Base-by-base conservation (phyloP, 2,113 vertebrate species). In the Calidris pygmaea region DNA sequence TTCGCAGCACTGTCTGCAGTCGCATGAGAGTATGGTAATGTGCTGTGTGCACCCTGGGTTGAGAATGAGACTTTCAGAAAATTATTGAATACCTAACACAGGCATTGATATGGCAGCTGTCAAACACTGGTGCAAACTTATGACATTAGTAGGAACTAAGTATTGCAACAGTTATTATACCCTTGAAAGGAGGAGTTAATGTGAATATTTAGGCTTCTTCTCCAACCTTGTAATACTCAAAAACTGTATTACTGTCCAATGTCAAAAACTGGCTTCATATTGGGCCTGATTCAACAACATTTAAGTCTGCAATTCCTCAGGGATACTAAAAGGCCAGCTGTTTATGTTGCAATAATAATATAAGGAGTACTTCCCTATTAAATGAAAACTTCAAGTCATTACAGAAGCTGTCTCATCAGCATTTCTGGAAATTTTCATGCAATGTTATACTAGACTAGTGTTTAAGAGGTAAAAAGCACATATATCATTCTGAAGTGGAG, bases 21-120 rank as follows among this genome's bases (percentile, higher is more conserved):
- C 4, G 0, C 27, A 23, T n/a, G 39, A 41, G 19, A 65, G 55
- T 16, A 39, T 2, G 32, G 9, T 37, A 29, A 48, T 0, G 1
- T 45, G 20, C 37, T 89, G 24, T 21, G 18, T 15, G 13, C 9
- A 50, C 16, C 14, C 19, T 50, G 35, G 10, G 10, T 0, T 73
- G 56, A 50, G n/a, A 72, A 68, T 1, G 2, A 89, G 48, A 41
- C 29, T 41, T 79, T 30, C 32, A 58, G 71, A 79, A 75, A 67
- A 39, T 9, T 53, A 50, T 41, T 53, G 13, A 75, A 23, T 66
- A 59, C 14, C 19, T 67, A 56, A 50, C 35, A 35, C 5, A 27
- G 27, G 9, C 17, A 16, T 45, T 87, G 35, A 35, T 20, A 34
- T 7, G 32, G 17, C 26, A 73, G 29, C 32, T 50, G 23, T 89